A percentile compares a stretch with the other conserved stretches of the same genome.
Conservation (phyloP, 2,113 vertebrate species). For the Anseranas semipalmata region DNA sequence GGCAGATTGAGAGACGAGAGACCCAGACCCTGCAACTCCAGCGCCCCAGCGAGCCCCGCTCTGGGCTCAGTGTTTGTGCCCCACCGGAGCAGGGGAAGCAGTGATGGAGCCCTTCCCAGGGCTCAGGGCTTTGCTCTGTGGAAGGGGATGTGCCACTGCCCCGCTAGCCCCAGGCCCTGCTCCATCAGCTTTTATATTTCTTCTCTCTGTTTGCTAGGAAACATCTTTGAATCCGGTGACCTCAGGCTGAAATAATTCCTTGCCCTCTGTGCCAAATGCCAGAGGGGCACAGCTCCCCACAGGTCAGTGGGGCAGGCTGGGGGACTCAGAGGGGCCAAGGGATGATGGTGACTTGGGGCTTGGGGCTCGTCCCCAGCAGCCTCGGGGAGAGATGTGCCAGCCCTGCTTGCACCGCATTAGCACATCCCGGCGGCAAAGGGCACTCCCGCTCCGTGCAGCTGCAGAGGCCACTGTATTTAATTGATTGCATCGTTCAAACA, state of each 20-base stretch:
- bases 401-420: not conserved
- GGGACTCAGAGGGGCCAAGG: not conserved
- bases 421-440: not conserved
- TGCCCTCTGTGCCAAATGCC: not conserved
- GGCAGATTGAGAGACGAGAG: no score
- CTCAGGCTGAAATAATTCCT: not conserved
- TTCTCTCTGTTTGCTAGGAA: not conserved
- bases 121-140: not conserved
- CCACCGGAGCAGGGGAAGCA: not conserved
- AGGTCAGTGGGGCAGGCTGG: not conserved
- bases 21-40: no score
- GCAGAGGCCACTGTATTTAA: not conserved
- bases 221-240: not conserved
- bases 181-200: not conserved
- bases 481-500: not conserved
- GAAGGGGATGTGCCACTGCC: not conserved
- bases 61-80: not conserved
- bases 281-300: not conserved
- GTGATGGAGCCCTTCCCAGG: not conserved
- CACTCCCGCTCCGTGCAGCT: not conserved
- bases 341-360: not conserved
- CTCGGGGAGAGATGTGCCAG: not conserved
- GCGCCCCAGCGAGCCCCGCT: no score
- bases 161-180: not conserved
- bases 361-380: not conserved